phyloP scores from a whole-genome alignment of 1,140 invertebrate genomes.

The Drosophila orena region DNA sequence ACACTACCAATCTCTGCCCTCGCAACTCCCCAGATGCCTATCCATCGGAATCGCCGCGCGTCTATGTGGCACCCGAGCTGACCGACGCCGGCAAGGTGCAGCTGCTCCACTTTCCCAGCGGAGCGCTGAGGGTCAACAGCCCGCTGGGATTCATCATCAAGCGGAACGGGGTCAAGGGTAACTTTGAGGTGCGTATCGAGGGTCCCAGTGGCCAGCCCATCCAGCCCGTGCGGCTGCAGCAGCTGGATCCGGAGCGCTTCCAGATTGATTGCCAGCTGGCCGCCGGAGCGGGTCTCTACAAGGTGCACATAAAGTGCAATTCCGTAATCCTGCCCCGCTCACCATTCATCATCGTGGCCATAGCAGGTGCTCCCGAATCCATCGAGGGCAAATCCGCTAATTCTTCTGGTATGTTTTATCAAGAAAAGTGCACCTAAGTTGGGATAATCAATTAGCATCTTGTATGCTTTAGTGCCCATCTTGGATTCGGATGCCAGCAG shows the following conservation, averaged over 20 bases:
- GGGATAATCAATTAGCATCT: too few species aligned
- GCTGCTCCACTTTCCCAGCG: slow-evolving; percentile 77
- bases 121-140: slow-evolving; percentile 65
- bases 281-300: slow-evolving; percentile 94
- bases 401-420: slow-evolving; percentile 9
- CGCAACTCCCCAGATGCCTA: slow-evolving; percentile 79
- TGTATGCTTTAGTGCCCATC: slow-evolving; percentile 85
- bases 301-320: slow-evolving; percentile 94
- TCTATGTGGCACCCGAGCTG: slow-evolving; percentile 78
- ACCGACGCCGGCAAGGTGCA: slow-evolving; percentile 76
- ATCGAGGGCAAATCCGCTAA: neutral
- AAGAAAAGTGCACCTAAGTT: neutral
- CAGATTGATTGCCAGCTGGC: slow-evolving; percentile 93
- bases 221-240: slow-evolving; percentile 76
- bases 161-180: slow-evolving; percentile 79
- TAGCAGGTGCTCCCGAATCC: slow-evolving; percentile 87
- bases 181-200: slow-evolving; percentile 79
- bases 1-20: slow-evolving; percentile 1
- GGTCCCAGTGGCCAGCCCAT: slow-evolving; percentile 64
- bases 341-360: slow-evolving; percentile 91
- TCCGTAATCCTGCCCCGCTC: slow-evolving; percentile 94
- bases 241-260: slow-evolving; percentile 91
- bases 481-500: slow-evolving; percentile 93
- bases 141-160: slow-evolving; percentile 68
- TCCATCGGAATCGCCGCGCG: slow-evolving; percentile 61